Conservation (phyloP, 2,888 invertebrate species). For the Andrena dorsata region DNA sequence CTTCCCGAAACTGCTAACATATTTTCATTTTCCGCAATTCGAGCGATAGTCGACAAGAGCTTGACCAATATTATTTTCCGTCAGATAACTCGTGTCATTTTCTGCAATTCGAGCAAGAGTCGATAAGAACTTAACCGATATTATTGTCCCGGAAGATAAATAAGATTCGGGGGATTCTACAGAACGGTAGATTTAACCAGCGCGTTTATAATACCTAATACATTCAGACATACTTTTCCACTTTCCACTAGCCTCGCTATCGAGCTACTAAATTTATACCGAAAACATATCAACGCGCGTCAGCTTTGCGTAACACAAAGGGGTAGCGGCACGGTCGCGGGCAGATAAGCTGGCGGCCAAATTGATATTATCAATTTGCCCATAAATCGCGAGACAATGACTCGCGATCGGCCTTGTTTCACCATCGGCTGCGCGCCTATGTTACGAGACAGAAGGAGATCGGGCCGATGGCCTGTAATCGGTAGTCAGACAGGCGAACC, state of each 20-base stretch:
- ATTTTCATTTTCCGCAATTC: no score
- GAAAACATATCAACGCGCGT: not conserved
- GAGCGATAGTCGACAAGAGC: no score
- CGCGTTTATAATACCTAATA: no score
- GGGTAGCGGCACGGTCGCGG: conserved; percentile 5
- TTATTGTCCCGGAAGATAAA: no score
- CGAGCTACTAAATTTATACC: not conserved
- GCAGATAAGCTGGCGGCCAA: conserved; percentile 40
- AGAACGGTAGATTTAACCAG: no score
- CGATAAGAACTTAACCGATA: no score
- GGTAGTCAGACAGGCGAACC: conserved; percentile 71
- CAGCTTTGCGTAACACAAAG: conserved; percentile 37
- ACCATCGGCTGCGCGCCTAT: conserved; percentile 39
- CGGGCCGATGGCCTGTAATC: conserved; percentile 51
- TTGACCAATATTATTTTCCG: no score
- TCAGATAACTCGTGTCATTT: no score
- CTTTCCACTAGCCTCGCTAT: not conserved
- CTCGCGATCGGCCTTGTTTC: conserved; percentile 49
- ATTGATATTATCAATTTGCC: conserved; percentile 54
- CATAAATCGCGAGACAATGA: conserved; percentile 64
- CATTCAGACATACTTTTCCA: not conserved
- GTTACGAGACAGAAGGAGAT: conserved; percentile 47
- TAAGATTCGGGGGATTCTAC: no score
- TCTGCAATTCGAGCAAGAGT: no score
- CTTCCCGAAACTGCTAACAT: no score